These are phyloP conservation scores for Synergus gifuensis DNA, from an alignment of 2,888 invertebrate genomes.

Conservation along the genomic window DNA sequence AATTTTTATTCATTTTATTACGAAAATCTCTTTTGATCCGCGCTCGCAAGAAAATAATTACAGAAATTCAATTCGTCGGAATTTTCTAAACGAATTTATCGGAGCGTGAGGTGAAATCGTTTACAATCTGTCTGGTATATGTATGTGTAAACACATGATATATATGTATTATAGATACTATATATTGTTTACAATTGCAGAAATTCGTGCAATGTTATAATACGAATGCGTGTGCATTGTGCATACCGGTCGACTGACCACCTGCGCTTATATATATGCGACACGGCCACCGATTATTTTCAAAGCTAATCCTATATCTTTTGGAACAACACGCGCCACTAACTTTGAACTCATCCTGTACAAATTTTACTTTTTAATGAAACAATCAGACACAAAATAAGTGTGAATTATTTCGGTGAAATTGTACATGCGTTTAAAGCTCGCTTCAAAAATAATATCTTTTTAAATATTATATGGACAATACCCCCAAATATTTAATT, in stretches of 20 bases:
- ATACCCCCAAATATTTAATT: background rate
- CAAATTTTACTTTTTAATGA: conserved; percentile 36
- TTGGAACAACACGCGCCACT: conserved; percentile 13
- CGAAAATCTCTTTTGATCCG: background rate
- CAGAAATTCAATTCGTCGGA: background rate
- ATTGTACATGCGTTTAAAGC: background rate
- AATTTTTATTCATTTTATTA: background rate
- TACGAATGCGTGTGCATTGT: conserved; percentile 10
- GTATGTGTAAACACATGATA: background rate
- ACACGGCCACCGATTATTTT: conserved; percentile 50
- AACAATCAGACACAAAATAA: conserved; percentile 37
- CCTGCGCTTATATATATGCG: conserved; percentile 43
- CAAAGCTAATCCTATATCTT: conserved; percentile 40
- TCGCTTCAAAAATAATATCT: background rate
- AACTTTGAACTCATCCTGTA: conserved; percentile 43
- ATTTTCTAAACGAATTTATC: background rate
- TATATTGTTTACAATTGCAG: background rate
- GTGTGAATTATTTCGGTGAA: conserved; percentile 18
- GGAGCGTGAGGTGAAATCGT: background rate
- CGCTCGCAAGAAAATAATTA: background rate
- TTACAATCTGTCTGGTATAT: background rate
- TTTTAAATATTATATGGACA: background rate
- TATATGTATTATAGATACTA: background rate
- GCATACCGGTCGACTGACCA: conserved; percentile 49
- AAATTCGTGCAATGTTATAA: background rate